Percentiles rank a stretch among this genome's conserved stretches.
Evolutionary conservation across 2,113 vertebrate genomes (phyloP).

Genomic region (Falcunculus frontatus): DNA sequence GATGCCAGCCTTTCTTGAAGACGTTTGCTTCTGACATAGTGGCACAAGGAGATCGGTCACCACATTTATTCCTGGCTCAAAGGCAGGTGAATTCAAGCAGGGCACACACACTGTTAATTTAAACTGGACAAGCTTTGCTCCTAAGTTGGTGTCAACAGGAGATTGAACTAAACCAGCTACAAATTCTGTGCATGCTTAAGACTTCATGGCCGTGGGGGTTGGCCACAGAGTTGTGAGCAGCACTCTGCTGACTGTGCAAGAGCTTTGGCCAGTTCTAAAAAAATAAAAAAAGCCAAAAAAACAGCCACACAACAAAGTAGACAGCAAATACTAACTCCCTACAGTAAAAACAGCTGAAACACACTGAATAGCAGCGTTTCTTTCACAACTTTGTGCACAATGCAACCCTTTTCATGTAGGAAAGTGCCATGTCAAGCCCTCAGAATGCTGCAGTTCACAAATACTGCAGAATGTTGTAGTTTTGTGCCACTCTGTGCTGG

Average conservation of each 20-base stretch:
- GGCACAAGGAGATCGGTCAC: background rate
- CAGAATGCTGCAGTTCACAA: background rate
- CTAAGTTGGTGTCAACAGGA: background rate
- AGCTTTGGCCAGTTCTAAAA: background rate
- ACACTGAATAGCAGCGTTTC: background rate
- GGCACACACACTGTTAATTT: background rate
- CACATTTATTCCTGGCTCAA: background rate
- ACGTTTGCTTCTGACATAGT: background rate
- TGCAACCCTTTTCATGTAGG: background rate
- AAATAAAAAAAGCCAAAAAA: background rate
- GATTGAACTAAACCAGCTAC: background rate
- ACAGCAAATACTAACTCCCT: background rate
- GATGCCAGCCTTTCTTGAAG: background rate
- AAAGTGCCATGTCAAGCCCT: constrained; percentile 19
- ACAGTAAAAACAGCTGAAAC: background rate
- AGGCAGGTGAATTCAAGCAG: accelerated
- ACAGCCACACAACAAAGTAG: background rate
- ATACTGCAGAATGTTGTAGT: background rate
- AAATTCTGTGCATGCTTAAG: background rate
- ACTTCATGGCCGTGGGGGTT: background rate
- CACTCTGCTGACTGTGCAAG: background rate
- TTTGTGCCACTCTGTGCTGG: constrained; percentile 3
- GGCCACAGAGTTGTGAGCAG: background rate
- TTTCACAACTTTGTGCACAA: constrained; percentile 27
- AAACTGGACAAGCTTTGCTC: background rate